A percentile compares a stretch with the other conserved stretches of the same genome.
phyloP scores from a whole-genome alignment of 2,797 vertebrate genomes.

The Cyclura pinguis region DNA sequence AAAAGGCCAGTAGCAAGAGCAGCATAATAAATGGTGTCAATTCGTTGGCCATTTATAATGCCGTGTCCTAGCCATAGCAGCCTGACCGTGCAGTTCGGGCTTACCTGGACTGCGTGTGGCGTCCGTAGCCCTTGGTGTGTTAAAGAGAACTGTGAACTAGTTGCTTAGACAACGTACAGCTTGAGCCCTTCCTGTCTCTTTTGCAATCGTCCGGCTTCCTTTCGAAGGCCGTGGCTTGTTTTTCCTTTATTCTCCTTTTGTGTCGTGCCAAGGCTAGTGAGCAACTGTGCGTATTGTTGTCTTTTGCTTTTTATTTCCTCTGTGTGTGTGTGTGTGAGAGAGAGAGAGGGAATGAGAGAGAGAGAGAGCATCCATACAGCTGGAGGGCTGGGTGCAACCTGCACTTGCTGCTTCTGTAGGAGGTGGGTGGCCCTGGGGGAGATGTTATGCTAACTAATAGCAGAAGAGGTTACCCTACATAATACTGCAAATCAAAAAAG shows the following conservation, averaged over 20 bases:
- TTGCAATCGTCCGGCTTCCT: background rate
- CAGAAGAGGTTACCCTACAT: background rate
- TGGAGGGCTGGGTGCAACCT: background rate
- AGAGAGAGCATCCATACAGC: background rate
- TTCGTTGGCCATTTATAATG: constrained; percentile 89
- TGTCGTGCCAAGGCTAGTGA: background rate
- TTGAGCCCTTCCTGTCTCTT: background rate
- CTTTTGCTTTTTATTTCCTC: background rate
- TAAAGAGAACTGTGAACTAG: background rate
- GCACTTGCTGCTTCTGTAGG: background rate
- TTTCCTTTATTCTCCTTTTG: background rate
- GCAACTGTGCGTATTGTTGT: constrained; percentile 21
- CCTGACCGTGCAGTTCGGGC: constrained; percentile 48
- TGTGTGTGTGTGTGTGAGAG: constrained; percentile 9
- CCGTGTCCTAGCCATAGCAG: constrained; percentile 68
- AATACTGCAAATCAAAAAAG: background rate
- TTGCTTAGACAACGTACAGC: background rate
- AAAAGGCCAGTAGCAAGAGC: constrained; percentile 93
- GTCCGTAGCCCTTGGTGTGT: background rate
- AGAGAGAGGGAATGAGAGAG: background rate
- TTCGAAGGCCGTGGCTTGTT: background rate
- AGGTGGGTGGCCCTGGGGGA: too few species aligned
- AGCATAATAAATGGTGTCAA: constrained; percentile 92
- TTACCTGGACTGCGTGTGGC: constrained; percentile 37
- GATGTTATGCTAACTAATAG: background rate